A percentile compares a stretch with the other conserved stretches of the same genome.
These are phyloP conservation scores for Macrotrachela quadricornifera DNA, from an alignment of 1,140 invertebrate genomes.

Conservation along the genomic window DNA sequence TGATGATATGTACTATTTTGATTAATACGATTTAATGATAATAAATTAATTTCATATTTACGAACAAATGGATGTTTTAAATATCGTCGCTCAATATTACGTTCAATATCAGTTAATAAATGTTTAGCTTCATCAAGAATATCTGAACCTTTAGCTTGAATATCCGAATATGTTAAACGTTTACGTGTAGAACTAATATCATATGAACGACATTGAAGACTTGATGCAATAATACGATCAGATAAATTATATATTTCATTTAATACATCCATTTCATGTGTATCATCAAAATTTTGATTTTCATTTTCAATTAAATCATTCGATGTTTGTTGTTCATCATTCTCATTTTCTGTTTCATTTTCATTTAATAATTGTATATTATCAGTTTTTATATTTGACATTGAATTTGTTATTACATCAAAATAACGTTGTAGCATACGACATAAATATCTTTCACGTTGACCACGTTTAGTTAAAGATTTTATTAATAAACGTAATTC, in stretches of 20 bases:
- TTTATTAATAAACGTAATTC: slow-evolving; percentile 50
- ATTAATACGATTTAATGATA: not conserved
- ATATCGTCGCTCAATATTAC: slow-evolving; percentile 71
- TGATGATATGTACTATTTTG: not conserved
- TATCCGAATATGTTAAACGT: not conserved
- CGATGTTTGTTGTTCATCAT: not conserved
- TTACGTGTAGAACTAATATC: slow-evolving; percentile 11
- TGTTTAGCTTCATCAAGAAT: slow-evolving; percentile 40
- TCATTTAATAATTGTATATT: not conserved
- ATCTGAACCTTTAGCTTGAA: slow-evolving; percentile 9
- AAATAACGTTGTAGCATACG: slow-evolving; percentile 36
- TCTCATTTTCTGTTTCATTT: not conserved
- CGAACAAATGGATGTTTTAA: slow-evolving; percentile 57
- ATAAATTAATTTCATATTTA: not conserved
- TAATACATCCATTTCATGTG: not conserved
- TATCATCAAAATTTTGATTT: not conserved
- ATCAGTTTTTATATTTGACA: not conserved
- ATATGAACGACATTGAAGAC: too few relatives aligned
- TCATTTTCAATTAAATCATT: not conserved
- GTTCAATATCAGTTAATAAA: slow-evolving; percentile 56
- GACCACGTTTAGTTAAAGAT: slow-evolving; percentile 54
- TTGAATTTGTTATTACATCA: not conserved
- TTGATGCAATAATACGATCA: not conserved
- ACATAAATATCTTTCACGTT: slow-evolving; percentile 59
- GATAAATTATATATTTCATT: not conserved